Conservation (phyloP, 2,113 vertebrate species). For the Illadopsis cleaveri region DNA sequence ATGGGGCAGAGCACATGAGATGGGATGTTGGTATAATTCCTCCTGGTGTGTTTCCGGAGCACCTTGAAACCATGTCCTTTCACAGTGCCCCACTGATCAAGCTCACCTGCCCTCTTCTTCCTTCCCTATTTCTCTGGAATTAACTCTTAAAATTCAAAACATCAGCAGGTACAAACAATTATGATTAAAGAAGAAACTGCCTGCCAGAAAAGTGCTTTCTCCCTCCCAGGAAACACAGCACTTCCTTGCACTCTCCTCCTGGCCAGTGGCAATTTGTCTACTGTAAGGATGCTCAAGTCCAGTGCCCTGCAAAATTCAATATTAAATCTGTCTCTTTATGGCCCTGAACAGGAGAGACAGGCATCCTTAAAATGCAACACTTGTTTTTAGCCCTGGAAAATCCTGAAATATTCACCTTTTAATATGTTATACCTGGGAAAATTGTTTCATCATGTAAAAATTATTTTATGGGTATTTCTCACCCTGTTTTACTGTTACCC, state of each 20-base stretch:
- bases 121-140: not conserved
- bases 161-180: not conserved
- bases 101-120: not conserved
- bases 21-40: not conserved
- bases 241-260: not conserved
- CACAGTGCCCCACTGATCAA: not conserved
- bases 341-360: not conserved
- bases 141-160: not conserved
- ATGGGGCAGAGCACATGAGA: not conserved
- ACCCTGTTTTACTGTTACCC: not conserved
- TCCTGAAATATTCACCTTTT: not conserved
- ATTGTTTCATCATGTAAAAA: not conserved
- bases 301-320: not conserved
- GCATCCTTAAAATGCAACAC: not conserved
- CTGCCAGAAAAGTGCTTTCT: not conserved
- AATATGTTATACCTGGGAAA: not conserved
- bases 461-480: not conserved
- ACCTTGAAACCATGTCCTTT: not conserved
- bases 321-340: not conserved
- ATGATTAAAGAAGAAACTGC: not conserved
- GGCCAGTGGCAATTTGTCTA: not conserved
- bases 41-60: not conserved
- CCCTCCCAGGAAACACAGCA: not conserved
- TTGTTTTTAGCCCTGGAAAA: not conserved
- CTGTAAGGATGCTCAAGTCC: not conserved